Base-by-base conservation (phyloP, 2,888 invertebrate genomes). In the Griposia aprilina region DNA sequence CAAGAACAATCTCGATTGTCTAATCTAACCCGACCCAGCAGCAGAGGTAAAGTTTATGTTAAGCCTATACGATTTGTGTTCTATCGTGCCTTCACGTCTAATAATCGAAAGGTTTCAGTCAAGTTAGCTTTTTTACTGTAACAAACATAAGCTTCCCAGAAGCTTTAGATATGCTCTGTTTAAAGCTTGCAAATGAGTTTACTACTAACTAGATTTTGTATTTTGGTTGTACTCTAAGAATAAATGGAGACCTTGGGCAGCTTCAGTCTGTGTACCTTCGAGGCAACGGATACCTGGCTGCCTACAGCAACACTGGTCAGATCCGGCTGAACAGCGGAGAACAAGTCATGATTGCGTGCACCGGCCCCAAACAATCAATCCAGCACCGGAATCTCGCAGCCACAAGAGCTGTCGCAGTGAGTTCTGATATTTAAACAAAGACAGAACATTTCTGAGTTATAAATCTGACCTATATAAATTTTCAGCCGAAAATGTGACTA, bases 251-350 rank as follows among this genome's bases (percentile, higher is more conserved):
- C 87, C 93, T 97, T 3, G 95, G 95, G 0, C 96, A 97, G 78
- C 97, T 97, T 0, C 98, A 98, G 90, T 97, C 98, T 0, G 95
- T 98, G 7, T 96, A 97, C 85, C 90, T 98, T 7, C 94, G 91
- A 63, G 93, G 95, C 0, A 93, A 95, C 8, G 92, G 93, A 60
- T 96, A 94, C 83, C 59, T 95, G 7, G 81, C 87, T 0, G 91
- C 96, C 2, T 6, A 50, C 50, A 23, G 23, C 36, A 97, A 93
- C 87, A 89, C 91, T 10, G 96, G 96, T 0, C 86, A 86, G 60
- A 93, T 96, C 70, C 87, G 83, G 11, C 90, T 96, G 23, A 93
- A 89, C 69, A 77, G 89, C 2, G 94, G 94, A 2, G 93, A 96
- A 55, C 91, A 94, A 72, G 91, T 96, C n/a, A 83, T 87, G 73